phyloP scores from a whole-genome alignment of 35 echinoderm and acorn worm genomes.

The Stichopus chloronotus region DNA sequence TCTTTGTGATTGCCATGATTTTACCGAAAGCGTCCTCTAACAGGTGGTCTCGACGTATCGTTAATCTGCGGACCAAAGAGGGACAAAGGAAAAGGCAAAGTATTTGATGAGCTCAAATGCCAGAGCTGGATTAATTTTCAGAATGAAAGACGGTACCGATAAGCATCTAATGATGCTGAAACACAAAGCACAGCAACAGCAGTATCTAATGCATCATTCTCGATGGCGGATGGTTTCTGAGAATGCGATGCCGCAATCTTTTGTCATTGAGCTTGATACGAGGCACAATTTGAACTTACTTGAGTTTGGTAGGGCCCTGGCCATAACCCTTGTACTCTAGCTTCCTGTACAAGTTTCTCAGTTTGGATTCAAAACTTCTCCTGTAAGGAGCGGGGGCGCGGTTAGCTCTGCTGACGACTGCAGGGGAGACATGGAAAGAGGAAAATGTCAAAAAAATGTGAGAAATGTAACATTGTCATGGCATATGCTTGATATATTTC shows the following conservation, averaged over 20 bases:
- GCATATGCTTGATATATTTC: no score
- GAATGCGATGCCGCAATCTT: no score
- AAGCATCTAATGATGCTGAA: no score
- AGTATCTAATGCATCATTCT: no score
- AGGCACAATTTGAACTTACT: conserved; percentile 63
- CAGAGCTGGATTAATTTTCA: neutral
- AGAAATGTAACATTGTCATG: no score
- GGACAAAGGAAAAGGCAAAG: neutral
- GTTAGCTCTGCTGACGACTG: conserved; percentile 88
- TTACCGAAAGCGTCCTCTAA: conserved; percentile 96
- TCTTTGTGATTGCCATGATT: conserved; percentile 90
- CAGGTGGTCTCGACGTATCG: conserved; percentile 92
- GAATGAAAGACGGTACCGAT: neutral
- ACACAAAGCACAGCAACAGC: no score
- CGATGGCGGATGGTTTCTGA: no score
- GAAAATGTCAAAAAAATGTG: neutral
- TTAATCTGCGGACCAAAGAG: conserved; percentile 61
- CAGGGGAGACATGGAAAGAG: neutral
- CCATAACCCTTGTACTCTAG: conserved; percentile 92
- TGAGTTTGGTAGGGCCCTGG: conserved; percentile 96
- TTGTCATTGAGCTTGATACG: no score
- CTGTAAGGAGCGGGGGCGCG: conserved; percentile 92
- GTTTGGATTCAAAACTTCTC: conserved; percentile 96
- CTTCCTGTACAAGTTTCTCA: conserved; percentile 94
- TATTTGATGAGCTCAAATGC: neutral